Percentiles rank a stretch among this genome's conserved stretches.
Evolutionary conservation across 2,113 vertebrate species (phyloP).

Genomic region (Alosa alosa): DNA sequence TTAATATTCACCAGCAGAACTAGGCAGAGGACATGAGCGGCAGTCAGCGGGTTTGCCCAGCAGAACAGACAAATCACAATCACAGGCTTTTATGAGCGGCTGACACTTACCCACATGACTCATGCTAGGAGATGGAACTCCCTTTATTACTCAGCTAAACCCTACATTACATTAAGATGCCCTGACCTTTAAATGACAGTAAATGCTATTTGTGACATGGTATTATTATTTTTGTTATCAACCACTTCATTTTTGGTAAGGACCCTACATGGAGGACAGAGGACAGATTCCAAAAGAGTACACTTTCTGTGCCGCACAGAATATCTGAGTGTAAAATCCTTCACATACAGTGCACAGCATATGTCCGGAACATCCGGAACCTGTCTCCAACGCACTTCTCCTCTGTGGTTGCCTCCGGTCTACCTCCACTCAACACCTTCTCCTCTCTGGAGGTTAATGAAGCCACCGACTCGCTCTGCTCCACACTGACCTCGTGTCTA

Average conservation of each 20-base stretch:
- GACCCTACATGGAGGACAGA: neutral
- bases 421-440: too few relatives aligned
- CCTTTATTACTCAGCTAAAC: too few relatives aligned
- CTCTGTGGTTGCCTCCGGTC: too few relatives aligned
- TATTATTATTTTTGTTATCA: neutral
- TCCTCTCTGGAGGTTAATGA: too few relatives aligned
- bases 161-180: too few relatives aligned
- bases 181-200: too few relatives aligned
- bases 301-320: neutral
- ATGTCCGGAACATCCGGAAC: too few relatives aligned
- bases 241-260: neutral
- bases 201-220: neutral
- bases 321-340: neutral
- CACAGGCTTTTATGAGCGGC: too few relatives aligned
- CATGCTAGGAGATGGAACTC: neutral
- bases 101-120: neutral
- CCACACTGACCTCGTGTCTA: too few relatives aligned
- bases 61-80: neutral
- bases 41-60: neutral
- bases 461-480: too few relatives aligned
- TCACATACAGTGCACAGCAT: too few relatives aligned
- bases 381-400: too few relatives aligned
- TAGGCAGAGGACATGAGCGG: neutral
- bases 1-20: neutral
- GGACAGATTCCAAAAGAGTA: neutral